Conservation (phyloP, 2,113 vertebrate genomes). For the Edolisoma coerulescens region DNA sequence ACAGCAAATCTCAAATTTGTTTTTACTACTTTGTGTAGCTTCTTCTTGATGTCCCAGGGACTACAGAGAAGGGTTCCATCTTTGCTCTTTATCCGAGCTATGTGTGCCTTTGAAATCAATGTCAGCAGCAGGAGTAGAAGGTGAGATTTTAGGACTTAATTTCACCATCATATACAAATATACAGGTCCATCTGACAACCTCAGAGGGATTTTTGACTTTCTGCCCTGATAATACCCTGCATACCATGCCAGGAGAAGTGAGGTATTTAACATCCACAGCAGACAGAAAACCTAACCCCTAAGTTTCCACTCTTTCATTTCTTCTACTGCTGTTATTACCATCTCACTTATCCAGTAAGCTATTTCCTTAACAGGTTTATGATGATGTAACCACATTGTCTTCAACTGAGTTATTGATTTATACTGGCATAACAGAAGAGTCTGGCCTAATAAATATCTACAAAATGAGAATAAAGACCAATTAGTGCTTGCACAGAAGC, state of each 20-base stretch:
- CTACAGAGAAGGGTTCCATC: neutral
- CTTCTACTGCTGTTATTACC: neutral
- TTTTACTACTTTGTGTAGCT: neutral
- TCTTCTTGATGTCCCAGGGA: neutral
- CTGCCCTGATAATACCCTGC: neutral
- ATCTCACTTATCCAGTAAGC: neutral
- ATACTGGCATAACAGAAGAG: neutral
- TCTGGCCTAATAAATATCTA: neutral
- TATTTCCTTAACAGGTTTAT: neutral
- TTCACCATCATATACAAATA: slow-evolving; percentile 29
- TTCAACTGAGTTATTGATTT: neutral
- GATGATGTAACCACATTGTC: neutral
- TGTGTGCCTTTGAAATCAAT: slow-evolving; percentile 35
- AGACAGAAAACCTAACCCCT: neutral
- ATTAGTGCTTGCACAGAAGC: neutral
- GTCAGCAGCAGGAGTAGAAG: neutral
- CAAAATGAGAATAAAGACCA: neutral
- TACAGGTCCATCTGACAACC: neutral
- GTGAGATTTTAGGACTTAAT: slow-evolving; percentile 8
- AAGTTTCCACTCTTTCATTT: neutral
- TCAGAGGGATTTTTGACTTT: neutral
- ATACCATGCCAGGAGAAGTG: neutral
- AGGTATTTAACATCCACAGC: neutral
- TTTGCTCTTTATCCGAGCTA: neutral
- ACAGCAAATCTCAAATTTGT: neutral